Conservation (phyloP, 2,797 vertebrate genomes). For the Lacerta bilineata region DNA sequence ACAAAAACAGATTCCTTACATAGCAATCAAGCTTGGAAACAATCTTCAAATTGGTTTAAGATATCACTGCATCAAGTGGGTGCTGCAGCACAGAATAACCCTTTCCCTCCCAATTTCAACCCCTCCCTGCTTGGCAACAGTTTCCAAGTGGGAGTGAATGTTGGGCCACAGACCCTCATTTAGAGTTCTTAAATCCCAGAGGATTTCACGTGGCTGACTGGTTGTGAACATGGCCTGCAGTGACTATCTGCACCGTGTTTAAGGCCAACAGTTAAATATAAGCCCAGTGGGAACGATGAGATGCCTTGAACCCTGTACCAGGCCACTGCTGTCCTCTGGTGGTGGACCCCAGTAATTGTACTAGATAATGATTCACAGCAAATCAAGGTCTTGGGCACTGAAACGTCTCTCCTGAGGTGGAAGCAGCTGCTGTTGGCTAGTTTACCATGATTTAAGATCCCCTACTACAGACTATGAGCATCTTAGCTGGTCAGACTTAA, state of each 20-base stretch:
- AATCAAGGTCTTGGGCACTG: not conserved
- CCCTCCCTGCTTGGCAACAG: no score
- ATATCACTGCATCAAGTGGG: no score
- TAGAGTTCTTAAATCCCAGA: not conserved
- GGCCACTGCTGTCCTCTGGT: constrained; percentile 2
- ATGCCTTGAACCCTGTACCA: not conserved
- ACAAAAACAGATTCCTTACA: no score
- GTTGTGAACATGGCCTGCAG: not conserved
- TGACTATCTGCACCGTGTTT: not conserved
- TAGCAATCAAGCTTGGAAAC: no score
- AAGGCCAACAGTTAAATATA: not conserved
- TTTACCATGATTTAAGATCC: not conserved
- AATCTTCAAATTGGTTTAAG: no score
- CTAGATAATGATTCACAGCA: not conserved
- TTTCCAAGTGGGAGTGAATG: no score
- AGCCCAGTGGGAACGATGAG: no score
- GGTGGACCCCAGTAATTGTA: not conserved
- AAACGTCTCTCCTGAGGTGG: not conserved
- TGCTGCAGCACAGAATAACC: no score
- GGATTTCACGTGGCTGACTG: not conserved
- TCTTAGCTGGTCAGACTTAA: not conserved
- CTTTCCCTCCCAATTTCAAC: no score
- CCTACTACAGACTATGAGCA: no score
- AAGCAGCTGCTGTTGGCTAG: not conserved
- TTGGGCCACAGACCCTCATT: no score